phyloP scores from a whole-genome alignment of 2,113 vertebrate species.

The Ophiodon elongatus region DNA sequence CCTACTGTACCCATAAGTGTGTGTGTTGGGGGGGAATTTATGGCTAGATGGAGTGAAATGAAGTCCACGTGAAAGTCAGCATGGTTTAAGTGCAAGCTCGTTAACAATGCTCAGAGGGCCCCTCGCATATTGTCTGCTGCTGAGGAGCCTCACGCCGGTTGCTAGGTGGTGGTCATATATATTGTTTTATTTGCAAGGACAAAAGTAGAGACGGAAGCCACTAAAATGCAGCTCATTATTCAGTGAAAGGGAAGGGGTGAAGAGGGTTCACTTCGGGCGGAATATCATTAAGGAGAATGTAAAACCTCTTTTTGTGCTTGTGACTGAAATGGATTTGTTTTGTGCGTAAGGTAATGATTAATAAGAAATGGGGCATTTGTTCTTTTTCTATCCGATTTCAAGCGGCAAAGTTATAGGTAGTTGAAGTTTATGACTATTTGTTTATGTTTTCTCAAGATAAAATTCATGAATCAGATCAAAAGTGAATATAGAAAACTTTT shows the following conservation, averaged over 20 bases:
- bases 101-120: slow-evolving; percentile 82
- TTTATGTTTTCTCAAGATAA: slow-evolving; percentile 1
- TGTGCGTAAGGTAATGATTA: slow-evolving; percentile 27
- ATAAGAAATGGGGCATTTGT: slow-evolving; percentile 1
- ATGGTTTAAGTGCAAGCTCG: slow-evolving; percentile 78
- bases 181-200: slow-evolving; percentile 88
- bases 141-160: slow-evolving; percentile 54
- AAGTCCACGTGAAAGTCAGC: slow-evolving; percentile 79
- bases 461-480: slow-evolving; percentile 37
- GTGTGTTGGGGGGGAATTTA: slow-evolving; percentile 69
- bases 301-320: slow-evolving; percentile 53
- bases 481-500: slow-evolving; percentile 5
- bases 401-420: not conserved
- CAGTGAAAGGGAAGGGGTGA: slow-evolving; percentile 73
- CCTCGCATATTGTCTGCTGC: slow-evolving; percentile 76
- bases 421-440: not conserved
- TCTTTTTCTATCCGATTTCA: slow-evolving; percentile 1
- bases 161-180: slow-evolving; percentile 79
- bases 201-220: slow-evolving; percentile 78
- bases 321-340: slow-evolving; percentile 32
- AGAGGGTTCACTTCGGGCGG: slow-evolving; percentile 60
- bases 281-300: slow-evolving; percentile 75
- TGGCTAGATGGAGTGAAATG: slow-evolving; percentile 76
- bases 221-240: slow-evolving; percentile 82
- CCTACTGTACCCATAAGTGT: slow-evolving; percentile 34